Evolutionary conservation across 2,888 invertebrate genomes (phyloP).

Genomic region (Acanthococcus lagerstroemiae): DNA sequence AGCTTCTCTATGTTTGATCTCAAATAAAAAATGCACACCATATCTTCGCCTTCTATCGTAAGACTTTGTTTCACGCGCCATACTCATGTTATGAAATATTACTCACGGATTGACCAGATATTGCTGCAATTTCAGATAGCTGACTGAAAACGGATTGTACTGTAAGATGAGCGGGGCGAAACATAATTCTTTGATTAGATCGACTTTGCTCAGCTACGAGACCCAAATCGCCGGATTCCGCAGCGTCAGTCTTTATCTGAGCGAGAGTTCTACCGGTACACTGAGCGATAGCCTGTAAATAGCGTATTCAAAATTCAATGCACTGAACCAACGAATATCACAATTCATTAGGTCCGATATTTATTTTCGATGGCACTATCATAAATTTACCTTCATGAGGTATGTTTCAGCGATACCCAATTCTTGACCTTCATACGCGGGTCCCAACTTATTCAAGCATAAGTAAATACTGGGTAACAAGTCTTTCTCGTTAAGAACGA

Average conservation of each 20-base stretch:
- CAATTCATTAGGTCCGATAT: not conserved
- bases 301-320: not conserved
- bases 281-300: conserved; percentile 64
- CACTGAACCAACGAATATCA: not conserved
- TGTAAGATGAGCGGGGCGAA: conserved; percentile 67
- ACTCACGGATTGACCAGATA: conserved; percentile 65
- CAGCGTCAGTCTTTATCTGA: conserved; percentile 64
- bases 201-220: conserved; percentile 77
- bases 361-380: not conserved
- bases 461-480: conserved; percentile 82
- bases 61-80: too few species aligned
- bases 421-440: conserved; percentile 87
- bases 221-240: conserved; percentile 76
- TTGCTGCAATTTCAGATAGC: conserved; percentile 73
- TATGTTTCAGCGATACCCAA: conserved; percentile 91
- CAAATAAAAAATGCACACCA: too few species aligned
- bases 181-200: conserved; percentile 77
- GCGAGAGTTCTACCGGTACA: conserved; percentile 75
- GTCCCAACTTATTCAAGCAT: conserved; percentile 90
- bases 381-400: conserved; percentile 61
- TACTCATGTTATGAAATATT: too few species aligned
- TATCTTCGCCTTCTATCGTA: too few species aligned
- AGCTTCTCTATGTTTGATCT: too few species aligned
- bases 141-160: conserved; percentile 67
- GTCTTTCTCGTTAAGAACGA: conserved; percentile 78